These are phyloP conservation scores for Andrena dorsata DNA, from an alignment of 2,888 invertebrate species.

Conservation along the genomic window DNA sequence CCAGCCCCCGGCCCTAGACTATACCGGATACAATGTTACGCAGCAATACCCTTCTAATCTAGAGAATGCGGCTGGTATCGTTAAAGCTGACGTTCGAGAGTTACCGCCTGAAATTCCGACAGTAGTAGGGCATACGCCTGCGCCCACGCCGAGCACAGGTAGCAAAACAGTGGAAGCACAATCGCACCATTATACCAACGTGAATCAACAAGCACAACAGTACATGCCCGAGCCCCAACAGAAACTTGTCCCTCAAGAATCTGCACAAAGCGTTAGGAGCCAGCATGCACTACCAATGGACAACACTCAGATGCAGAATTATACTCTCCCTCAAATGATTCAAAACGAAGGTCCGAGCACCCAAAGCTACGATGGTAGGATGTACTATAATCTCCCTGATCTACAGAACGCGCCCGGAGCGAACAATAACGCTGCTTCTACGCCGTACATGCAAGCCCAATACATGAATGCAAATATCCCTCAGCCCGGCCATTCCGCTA, in stretches of 20 bases:
- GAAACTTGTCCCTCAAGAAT: constrained; percentile 32
- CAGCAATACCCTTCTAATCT: constrained; percentile 51
- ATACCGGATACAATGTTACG: constrained; percentile 54
- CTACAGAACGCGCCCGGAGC: constrained; percentile 31
- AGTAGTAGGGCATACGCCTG: constrained; percentile 31
- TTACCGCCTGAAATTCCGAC: constrained; percentile 32
- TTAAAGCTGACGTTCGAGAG: constrained; percentile 17
- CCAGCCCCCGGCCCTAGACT: constrained; percentile 57
- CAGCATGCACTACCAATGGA: constrained; percentile 49
- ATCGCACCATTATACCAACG: constrained; percentile 33
- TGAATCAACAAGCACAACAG: constrained; percentile 54
- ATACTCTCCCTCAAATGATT: constrained; percentile 47
- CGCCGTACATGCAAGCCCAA: constrained; percentile 68
- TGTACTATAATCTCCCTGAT: constrained; percentile 59
- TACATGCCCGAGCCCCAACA: constrained; percentile 51
- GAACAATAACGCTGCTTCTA: constrained; percentile 31
- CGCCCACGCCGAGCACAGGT: constrained; percentile 22
- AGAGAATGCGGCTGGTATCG: constrained; percentile 35
- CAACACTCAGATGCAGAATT: constrained; percentile 47
- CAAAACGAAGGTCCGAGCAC: constrained; percentile 45
- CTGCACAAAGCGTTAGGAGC: constrained; percentile 24
- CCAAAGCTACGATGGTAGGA: constrained; percentile 45
- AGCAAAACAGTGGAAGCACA: constrained; percentile 32
- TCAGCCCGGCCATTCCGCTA: constrained; percentile 44
- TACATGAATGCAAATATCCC: constrained; percentile 52